Conservation (phyloP, 2,888 invertebrate species). For the Acheta domesticus region DNA sequence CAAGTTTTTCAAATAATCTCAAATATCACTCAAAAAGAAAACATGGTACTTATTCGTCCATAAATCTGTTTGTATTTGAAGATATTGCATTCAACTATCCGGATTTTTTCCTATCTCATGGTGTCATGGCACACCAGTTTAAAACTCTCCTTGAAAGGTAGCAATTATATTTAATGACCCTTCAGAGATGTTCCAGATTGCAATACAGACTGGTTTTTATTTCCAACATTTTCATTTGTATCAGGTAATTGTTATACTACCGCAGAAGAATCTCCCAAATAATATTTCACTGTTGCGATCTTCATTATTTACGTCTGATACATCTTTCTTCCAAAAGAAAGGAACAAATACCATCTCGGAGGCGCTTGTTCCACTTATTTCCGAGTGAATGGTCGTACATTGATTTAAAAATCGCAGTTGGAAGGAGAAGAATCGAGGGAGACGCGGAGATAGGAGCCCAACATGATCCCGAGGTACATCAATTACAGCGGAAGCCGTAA, state of each 20-base stretch:
- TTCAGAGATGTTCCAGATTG: too few relatives aligned
- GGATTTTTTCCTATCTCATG: too few relatives aligned
- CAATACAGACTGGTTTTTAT: too few relatives aligned
- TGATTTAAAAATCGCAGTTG: neutral
- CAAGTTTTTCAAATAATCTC: too few relatives aligned
- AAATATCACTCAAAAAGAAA: too few relatives aligned
- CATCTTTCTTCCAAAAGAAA: neutral
- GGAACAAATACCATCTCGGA: neutral
- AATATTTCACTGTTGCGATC: neutral
- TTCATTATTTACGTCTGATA: neutral
- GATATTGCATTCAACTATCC: too few relatives aligned
- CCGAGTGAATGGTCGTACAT: neutral
- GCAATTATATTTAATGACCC: too few relatives aligned
- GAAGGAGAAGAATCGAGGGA: neutral
- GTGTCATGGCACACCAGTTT: too few relatives aligned
- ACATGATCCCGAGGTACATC: neutral
- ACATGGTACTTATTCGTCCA: too few relatives aligned
- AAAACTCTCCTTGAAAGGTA: too few relatives aligned
- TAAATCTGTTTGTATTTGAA: too few relatives aligned
- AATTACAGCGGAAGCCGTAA: neutral
- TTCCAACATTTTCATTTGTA: too few relatives aligned
- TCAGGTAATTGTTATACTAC: neutral
- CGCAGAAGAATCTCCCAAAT: neutral
- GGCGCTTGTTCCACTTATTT: neutral
- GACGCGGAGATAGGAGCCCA: neutral